Percentiles rank a stretch among this genome's conserved stretches.
Evolutionary conservation across 2,113 vertebrate species (phyloP).

Genomic region (Smithornis capensis): DNA sequence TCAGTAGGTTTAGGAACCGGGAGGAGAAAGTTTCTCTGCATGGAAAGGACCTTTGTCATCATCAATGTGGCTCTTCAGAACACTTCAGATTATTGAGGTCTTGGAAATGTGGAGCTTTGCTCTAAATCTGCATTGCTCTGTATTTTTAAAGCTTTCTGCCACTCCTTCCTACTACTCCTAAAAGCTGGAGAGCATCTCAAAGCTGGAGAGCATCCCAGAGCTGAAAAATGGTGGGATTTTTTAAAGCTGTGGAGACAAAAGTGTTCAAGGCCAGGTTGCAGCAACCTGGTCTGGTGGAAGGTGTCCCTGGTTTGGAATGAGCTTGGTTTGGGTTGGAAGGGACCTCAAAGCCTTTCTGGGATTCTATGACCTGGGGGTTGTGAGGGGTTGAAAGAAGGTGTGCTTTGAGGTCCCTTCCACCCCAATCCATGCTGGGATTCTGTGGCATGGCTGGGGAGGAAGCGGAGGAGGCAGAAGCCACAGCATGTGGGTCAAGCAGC

Average conservation of each 20-base stretch:
- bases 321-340: no score
- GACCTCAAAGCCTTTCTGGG: no score
- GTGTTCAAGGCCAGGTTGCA: neutral
- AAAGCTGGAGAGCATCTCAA: neutral
- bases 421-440: neutral
- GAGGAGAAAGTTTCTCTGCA: neutral
- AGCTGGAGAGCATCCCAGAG: neutral
- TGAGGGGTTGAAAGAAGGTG: neutral
- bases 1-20: neutral
- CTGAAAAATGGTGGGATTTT: rapidly evolving
- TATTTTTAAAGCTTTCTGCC: neutral
- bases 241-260: neutral
- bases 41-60: neutral
- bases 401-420: neutral
- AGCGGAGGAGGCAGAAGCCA: neutral
- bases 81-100: neutral
- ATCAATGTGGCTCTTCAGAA: rapidly evolving
- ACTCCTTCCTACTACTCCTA: neutral
- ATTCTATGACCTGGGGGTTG: no score
- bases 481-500: rapidly evolving
- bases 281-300: neutral
- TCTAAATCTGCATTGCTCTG: neutral
- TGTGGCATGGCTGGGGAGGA: rapidly evolving
- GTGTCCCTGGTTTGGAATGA: neutral
- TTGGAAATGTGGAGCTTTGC: neutral